These are phyloP conservation scores for Sylvilagus floridanus DNA, from an alignment of 2,797 vertebrate genomes.

Conservation along the genomic window DNA sequence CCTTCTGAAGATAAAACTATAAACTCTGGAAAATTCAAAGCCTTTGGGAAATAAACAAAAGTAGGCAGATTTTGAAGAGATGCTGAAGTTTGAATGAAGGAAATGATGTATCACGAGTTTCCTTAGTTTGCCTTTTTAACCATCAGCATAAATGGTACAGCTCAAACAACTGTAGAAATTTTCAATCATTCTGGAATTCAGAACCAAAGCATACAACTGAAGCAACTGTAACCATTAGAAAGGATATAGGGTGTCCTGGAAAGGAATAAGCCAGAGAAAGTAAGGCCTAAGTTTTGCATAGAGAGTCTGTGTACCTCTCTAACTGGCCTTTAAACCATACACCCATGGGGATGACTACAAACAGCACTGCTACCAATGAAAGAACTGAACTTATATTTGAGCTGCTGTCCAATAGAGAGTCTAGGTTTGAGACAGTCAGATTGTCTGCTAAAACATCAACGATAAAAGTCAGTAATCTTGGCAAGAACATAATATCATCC, in stretches of 20 bases:
- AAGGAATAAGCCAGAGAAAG: background rate
- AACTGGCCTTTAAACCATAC: background rate
- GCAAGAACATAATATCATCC: background rate
- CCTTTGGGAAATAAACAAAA: background rate
- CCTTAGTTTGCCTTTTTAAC: background rate
- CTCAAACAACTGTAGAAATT: background rate
- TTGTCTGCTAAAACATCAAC: background rate
- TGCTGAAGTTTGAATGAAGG: background rate
- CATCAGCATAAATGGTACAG: background rate
- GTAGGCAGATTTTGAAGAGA: background rate
- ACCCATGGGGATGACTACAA: background rate
- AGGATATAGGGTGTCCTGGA: no score
- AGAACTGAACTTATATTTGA: constrained; percentile 9
- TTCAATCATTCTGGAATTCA: background rate
- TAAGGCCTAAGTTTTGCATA: background rate
- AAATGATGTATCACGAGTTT: background rate
- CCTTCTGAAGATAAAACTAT: background rate
- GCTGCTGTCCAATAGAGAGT: background rate
- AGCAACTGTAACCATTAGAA: background rate
- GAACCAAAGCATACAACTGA: background rate
- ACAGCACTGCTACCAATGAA: background rate
- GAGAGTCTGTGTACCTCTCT: background rate
- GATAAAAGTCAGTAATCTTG: background rate
- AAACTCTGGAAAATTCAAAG: background rate
- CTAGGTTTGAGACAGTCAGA: constrained; percentile 26